Evolutionary conservation across 2,888 invertebrate genomes (phyloP), one percentile per base, ranked within the genome.

Genomic region (Xiphydria camelus): DNA sequence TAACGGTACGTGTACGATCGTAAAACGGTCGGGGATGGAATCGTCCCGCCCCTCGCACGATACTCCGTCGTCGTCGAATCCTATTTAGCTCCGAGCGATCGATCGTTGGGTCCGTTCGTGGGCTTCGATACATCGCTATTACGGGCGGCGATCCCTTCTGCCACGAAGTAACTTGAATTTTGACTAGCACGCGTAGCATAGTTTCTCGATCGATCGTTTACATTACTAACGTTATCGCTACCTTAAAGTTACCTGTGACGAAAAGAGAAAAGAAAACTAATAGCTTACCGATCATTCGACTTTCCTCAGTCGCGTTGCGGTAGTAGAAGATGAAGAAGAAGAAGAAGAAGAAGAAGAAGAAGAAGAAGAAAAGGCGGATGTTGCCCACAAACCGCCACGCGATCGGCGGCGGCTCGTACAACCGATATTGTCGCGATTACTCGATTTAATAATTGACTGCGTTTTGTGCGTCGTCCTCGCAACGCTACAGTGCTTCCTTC

Each of bases 361-460:
- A 42, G 20, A 32, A 38, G 29, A 43, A 35, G 26, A 43, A 36
- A 22, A 37, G 31, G 21, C 17, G n/a, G 32, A 43, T n/a, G n/a
- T n/a, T n/a, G n/a, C n/a, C n/a, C n/a, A n/a, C n/a, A n/a, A n/a
- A n/a, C n/a, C n/a, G n/a, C n/a, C n/a, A n/a, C n/a, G n/a, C n/a
- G n/a, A 22, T 20, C 32, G 40, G 36, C 42, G 22, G 14, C 33
- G 18, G 41, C 32, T 12, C n/a, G 10, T 37, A 15, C 32, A 38
- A 35, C 36, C 37, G 41, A 45, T 66, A 64, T 68, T 62, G 59
- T 64, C 62, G 55, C 61, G 61, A 59, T 49, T 57, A 53, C 51
- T 57, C 57, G 60, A 52, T 57, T 46, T 60, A 55, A 65, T 70
- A 70, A 72, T 72, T 72, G 70, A 70, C 69, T 69, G 63, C 57